Conservation (phyloP, 2,113 vertebrate species). For the Accipiter cooperii region DNA sequence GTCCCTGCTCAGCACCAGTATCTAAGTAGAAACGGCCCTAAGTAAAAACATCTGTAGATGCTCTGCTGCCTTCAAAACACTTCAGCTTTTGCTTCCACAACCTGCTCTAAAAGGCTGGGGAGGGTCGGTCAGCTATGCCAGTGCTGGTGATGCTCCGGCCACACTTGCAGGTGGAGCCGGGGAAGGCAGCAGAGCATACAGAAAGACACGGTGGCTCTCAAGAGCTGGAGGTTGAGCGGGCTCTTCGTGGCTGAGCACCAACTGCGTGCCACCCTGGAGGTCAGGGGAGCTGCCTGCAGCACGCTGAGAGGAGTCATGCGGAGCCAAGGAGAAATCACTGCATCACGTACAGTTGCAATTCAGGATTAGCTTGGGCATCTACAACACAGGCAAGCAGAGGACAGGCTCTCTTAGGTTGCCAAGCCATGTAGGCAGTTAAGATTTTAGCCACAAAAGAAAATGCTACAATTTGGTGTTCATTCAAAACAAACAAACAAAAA, state of each 20-base stretch:
- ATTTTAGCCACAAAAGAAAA: background rate
- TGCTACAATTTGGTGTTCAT: background rate
- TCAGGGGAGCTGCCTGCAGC: background rate
- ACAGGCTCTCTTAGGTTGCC: background rate
- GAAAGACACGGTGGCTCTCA: rapidly evolving
- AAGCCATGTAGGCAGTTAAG: background rate
- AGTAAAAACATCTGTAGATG: background rate
- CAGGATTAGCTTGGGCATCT: background rate
- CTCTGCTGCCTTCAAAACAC: background rate
- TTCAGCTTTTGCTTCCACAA: background rate
- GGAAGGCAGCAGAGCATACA: background rate
- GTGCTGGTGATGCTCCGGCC: rapidly evolving
- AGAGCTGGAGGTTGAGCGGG: background rate
- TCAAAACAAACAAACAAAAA: background rate
- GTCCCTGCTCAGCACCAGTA: background rate
- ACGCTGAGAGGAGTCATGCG: background rate
- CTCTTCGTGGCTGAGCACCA: background rate
- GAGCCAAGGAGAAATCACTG: background rate
- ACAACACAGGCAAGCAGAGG: background rate
- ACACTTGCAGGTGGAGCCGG: background rate
- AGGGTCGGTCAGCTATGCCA: rapidly evolving
- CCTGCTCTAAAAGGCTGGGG: rapidly evolving
- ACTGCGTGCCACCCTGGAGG: rapidly evolving
- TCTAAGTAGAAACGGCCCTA: background rate
- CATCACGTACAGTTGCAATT: background rate